Evolutionary conservation across 2,797 vertebrate genomes (phyloP).

Genomic region (Synanceia verrucosa): DNA sequence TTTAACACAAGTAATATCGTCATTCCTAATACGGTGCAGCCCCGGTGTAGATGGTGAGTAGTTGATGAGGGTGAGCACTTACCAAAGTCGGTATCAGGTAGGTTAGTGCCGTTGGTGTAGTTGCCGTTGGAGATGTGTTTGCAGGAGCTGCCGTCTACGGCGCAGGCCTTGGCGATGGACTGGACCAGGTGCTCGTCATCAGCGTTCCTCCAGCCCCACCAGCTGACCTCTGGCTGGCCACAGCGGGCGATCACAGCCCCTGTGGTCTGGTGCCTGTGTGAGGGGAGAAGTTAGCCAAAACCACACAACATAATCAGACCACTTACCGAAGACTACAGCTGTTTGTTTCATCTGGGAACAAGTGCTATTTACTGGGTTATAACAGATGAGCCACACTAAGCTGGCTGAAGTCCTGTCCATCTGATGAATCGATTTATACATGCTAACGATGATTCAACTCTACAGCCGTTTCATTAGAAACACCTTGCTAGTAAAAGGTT

Average conservation of each 20-base stretch:
- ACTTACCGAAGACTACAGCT: not conserved
- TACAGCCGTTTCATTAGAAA: no score
- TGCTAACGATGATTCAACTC: no score
- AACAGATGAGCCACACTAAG: no score
- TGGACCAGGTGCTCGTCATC: conserved; percentile 97
- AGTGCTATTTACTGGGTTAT: not conserved
- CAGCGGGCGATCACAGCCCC: conserved; percentile 97
- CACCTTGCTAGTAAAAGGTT: no score
- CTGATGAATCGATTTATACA: no score
- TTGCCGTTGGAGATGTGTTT: conserved; percentile 84
- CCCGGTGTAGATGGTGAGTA: no score
- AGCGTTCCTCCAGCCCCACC: conserved; percentile 99
- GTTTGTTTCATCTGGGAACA: not conserved
- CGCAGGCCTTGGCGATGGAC: conserved; percentile 95
- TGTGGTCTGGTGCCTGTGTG: conserved; percentile 90
- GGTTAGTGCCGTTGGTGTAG: conserved; percentile 86
- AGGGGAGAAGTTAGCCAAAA: not conserved
- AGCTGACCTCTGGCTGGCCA: conserved; percentile 98
- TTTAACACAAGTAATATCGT: no score
- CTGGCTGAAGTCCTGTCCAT: no score
- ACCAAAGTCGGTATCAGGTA: conserved; percentile 95
- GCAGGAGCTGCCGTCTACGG: conserved; percentile 85
- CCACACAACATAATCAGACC: not conserved
- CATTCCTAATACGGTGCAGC: no score
- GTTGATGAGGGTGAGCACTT: conserved; percentile 40